Percentiles rank a stretch among this genome's conserved stretches.
Conservation (phyloP, 2,888 invertebrate genomes). For the Apodemia zela region DNA sequence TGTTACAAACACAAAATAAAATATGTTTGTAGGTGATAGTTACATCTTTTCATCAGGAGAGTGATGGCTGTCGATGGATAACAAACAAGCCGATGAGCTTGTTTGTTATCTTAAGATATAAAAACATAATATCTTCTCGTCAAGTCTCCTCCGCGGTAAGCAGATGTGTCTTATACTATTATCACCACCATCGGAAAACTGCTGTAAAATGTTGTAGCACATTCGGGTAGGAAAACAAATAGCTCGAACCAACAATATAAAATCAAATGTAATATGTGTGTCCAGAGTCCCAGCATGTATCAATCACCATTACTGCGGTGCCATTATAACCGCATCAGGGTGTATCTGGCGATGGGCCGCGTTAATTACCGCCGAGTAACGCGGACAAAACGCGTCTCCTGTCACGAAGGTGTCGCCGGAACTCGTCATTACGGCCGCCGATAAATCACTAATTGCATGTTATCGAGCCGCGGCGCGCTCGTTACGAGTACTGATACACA, state of each 20-base stretch:
- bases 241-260: neutral
- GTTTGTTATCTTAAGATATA: too few species aligned
- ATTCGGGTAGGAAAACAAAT: neutral
- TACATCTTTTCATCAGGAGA: too few species aligned
- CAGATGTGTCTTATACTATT: too few species aligned
- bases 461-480: neutral
- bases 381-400: neutral
- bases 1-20: too few species aligned
- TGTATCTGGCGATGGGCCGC: constrained; percentile 1
- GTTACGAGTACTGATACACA: neutral
- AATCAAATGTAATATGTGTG: neutral
- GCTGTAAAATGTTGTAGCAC: neutral
- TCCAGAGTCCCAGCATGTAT: neutral
- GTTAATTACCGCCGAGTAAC: neutral
- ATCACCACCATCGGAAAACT: too few species aligned
- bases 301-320: neutral
- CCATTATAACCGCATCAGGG: constrained; percentile 23
- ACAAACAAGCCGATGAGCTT: too few species aligned
- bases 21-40: too few species aligned
- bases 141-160: too few species aligned
- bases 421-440: neutral
- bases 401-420: neutral
- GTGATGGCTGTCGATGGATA: too few species aligned
- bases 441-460: constrained; percentile 3
- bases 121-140: too few species aligned